Evolutionary conservation across 2,113 vertebrate species (phyloP).

Genomic region (Datnioides undecimradiatus): DNA sequence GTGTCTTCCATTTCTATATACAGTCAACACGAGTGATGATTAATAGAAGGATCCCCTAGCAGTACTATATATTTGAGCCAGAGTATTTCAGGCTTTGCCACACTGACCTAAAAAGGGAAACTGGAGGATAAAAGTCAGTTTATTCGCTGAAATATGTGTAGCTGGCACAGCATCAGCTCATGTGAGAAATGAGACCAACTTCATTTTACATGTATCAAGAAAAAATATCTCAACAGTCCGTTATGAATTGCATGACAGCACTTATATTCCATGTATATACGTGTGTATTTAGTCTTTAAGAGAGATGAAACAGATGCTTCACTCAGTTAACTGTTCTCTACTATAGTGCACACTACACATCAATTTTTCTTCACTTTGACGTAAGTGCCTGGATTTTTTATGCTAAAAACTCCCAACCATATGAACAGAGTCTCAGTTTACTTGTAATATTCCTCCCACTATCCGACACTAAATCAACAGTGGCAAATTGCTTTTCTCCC

Average conservation of each 20-base stretch:
- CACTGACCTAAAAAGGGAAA: neutral
- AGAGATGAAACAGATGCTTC: neutral
- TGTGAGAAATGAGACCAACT: neutral
- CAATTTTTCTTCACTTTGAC: neutral
- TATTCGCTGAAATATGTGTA: neutral
- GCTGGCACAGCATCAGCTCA: neutral
- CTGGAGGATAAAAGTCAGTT: neutral
- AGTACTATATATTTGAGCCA: neutral
- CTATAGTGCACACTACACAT: neutral
- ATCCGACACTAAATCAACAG: conserved; percentile 13
- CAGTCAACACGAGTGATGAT: no score
- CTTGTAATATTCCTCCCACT: conserved; percentile 1
- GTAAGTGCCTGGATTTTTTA: neutral
- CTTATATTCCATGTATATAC: neutral
- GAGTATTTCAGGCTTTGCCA: neutral
- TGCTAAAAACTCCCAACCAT: neutral
- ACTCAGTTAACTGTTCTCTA: neutral
- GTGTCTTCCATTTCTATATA: no score
- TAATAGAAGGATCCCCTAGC: neutral
- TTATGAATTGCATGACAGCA: neutral
- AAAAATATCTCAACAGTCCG: neutral
- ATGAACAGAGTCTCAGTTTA: conserved; percentile 1
- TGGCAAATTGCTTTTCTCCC: conserved; percentile 26
- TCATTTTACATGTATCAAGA: neutral
- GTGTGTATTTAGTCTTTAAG: neutral